A percentile compares a stretch with the other conserved stretches of the same genome.
Evolutionary conservation across 1,140 invertebrate species (phyloP).

Genomic region (Matsumurasca onukii): DNA sequence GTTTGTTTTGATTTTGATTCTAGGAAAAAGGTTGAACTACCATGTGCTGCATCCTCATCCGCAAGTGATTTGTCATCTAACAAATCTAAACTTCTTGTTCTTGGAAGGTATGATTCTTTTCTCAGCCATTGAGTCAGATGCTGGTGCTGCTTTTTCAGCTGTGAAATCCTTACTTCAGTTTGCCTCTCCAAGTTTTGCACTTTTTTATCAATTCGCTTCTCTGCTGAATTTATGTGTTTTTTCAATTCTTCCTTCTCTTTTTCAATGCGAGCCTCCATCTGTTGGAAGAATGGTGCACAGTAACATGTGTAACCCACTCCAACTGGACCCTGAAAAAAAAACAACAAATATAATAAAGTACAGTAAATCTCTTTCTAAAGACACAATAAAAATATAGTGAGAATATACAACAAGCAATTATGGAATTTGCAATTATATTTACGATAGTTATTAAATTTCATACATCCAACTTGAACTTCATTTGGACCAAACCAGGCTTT

Average conservation of each 20-base stretch:
- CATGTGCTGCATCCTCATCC: slow-evolving; percentile 1
- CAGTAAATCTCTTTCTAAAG: too few relatives aligned
- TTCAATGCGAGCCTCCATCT: slow-evolving; percentile 83
- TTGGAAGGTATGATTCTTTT: slow-evolving; percentile 49
- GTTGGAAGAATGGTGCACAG: slow-evolving; percentile 75
- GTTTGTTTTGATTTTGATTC: neutral
- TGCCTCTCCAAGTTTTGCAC: slow-evolving; percentile 78
- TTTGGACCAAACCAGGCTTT: too few relatives aligned
- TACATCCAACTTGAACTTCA: too few relatives aligned
- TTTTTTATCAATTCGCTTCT: slow-evolving; percentile 76
- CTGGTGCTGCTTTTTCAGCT: slow-evolving; percentile 62
- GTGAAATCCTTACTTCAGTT: slow-evolving; percentile 74
- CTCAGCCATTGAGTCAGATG: slow-evolving; percentile 68
- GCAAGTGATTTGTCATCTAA: slow-evolving; percentile 40
- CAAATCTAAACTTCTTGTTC: slow-evolving; percentile 63
- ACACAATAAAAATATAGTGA: too few relatives aligned
- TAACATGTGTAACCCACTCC: slow-evolving; percentile 85
- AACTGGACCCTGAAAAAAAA: slow-evolving; percentile 67
- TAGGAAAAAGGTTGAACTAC: neutral
- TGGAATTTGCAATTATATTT: too few relatives aligned
- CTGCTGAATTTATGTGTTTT: slow-evolving; percentile 77
- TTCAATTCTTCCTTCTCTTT: slow-evolving; percentile 83
- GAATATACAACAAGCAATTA: too few relatives aligned
- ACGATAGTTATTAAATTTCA: too few relatives aligned
- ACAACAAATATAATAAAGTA: too few relatives aligned